Evolutionary conservation across 2,113 vertebrate species (phyloP), one percentile per base, ranked within the genome.

Genomic region (Ardeotis arabs): DNA sequence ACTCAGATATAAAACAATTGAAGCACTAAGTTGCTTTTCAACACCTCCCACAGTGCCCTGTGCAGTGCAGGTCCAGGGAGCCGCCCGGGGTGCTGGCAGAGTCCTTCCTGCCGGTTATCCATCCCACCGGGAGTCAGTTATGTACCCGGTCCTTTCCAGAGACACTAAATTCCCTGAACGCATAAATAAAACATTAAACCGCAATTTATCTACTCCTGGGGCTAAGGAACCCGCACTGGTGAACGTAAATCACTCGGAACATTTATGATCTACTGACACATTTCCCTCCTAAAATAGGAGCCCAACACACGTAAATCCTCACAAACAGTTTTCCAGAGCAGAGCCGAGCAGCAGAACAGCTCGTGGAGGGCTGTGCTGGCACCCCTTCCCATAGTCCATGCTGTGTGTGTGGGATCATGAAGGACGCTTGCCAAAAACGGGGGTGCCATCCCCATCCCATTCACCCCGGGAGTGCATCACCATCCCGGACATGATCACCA

Each of bases 241-340:
- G 47, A 88, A 27, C 0, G 0, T 86, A 96, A 94, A 93, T 96
- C 72, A 74, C 44, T 84, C 1, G 0, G 47, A 83, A 72, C 63
- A 29, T 86, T 96, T 96, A 80, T 84, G 87, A 94, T 59, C 72
- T 67, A 50, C 85, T 68, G 95, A 96, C 83, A 95, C 55, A 44
- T 91, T 88, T 94, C 90, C 47, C 39, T 92, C 75, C n/a, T 88
- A 15, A 95, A 92, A 67, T 8, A 63, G 72, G 85, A 92, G 60
- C 29, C 69, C 0, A 0, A 37, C 33, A 55, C 72, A 33, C 12
- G 31, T 93, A 93, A 93, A 96, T 96, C 83, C 64, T 75, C 60
- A 78, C 28, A 47, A 92, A 67, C 0, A 5, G 55, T 90, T 62
- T 59, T 76, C 29, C 0, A 0, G 60, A 80, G 27, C 29, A 2